Percentiles rank a stretch among this genome's conserved stretches.
phyloP scores from a whole-genome alignment of 1,140 invertebrate species.

The Drosophila repletoides region DNA sequence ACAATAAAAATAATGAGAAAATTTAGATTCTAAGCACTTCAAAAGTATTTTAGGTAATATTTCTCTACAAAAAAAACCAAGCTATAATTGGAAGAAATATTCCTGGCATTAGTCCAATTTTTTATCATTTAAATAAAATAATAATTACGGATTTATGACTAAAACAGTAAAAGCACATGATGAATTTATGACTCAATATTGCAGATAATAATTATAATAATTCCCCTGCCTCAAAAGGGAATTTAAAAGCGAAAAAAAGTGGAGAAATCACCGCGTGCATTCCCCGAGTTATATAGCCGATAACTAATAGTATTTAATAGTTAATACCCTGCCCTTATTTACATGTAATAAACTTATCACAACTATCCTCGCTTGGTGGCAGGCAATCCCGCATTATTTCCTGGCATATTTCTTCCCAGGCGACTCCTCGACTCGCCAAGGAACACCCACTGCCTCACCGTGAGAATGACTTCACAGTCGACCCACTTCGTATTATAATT shows the following conservation, averaged over 20 bases:
- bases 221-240: slow-evolving; percentile 7
- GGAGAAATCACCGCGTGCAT: background rate
- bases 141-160: too few relatives aligned
- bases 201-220: slow-evolving; percentile 19
- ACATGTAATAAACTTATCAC: background rate
- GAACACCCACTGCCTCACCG: slow-evolving; percentile 44
- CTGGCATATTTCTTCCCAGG: slow-evolving; percentile 10
- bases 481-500: slow-evolving; percentile 15
- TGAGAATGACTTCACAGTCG: slow-evolving; percentile 39
- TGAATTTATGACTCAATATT: background rate
- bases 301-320: background rate
- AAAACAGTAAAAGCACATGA: too few relatives aligned
- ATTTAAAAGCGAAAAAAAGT: background rate
- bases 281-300: background rate
- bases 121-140: too few relatives aligned
- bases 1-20: too few relatives aligned
- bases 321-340: slow-evolving; percentile 8
- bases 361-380: background rate
- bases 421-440: too few relatives aligned
- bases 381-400: slow-evolving; percentile 26
- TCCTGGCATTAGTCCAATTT: too few relatives aligned
- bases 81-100: too few relatives aligned
- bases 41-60: too few relatives aligned
- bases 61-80: too few relatives aligned
- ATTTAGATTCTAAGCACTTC: too few relatives aligned